Evolutionary conservation across 2,113 vertebrate species (phyloP).

Genomic region (Paralichthys olivaceus): DNA sequence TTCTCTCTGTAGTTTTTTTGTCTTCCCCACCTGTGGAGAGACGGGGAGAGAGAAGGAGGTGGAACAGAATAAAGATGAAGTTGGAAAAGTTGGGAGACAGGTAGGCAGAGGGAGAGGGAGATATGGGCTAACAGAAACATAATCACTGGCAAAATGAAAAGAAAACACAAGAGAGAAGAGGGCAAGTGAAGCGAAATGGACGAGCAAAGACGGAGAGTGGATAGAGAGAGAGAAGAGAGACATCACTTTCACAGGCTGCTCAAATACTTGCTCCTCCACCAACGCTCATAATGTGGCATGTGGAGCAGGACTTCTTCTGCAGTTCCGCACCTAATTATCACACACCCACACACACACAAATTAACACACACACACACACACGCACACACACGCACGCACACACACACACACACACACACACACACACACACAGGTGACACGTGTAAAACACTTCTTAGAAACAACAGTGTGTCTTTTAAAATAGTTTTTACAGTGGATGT

Average conservation of each 20-base stretch:
- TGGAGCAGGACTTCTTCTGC: constrained; percentile 12
- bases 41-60: not conserved
- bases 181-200: constrained; percentile 8
- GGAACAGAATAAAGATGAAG: constrained; percentile 59
- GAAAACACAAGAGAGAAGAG: constrained; percentile 24
- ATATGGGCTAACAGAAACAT: constrained; percentile 32
- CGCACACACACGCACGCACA: not conserved
- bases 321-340: constrained; percentile 33
- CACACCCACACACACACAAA: not conserved
- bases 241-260: not conserved
- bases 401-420: not conserved
- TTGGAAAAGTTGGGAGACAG: constrained; percentile 39
- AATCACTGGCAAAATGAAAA: constrained; percentile 45
- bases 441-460: not conserved
- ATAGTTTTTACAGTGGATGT: constrained; percentile 11
- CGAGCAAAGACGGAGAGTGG: constrained; percentile 11
- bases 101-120: constrained; percentile 30
- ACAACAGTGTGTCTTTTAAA: not conserved
- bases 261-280: not conserved
- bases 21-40: constrained; percentile 53
- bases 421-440: no score
- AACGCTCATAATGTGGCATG: not conserved
- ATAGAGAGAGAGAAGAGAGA: constrained; percentile 1
- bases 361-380: constrained; percentile 1
- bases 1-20: constrained; percentile 23